Evolutionary conservation across 2,888 invertebrate genomes (phyloP).

Genomic region (Thyatira batis): DNA sequence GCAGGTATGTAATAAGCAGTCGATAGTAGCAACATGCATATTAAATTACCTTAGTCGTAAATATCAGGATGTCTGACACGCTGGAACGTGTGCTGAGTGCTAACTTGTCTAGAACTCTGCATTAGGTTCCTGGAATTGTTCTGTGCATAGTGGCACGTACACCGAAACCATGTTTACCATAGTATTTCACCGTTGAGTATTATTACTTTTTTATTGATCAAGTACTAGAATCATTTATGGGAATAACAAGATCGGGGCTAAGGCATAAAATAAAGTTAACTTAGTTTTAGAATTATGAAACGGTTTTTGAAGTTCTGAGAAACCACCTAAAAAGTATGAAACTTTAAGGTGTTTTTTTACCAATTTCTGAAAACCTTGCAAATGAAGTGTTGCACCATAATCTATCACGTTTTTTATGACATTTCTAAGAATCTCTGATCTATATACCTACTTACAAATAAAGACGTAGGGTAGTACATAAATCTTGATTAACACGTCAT

Average conservation of each 20-base stretch:
- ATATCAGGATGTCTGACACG: neutral
- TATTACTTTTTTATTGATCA: too few relatives aligned
- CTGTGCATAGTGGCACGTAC: neutral
- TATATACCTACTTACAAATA: neutral
- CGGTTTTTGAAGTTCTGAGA: too few relatives aligned
- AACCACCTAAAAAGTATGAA: too few relatives aligned
- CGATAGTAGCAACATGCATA: neutral
- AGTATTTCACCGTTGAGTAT: too few relatives aligned
- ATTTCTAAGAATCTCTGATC: neutral
- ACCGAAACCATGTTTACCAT: neutral
- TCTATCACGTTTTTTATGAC: neutral
- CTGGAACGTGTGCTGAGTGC: neutral
- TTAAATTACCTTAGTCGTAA: neutral
- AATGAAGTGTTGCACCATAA: neutral
- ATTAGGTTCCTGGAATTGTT: neutral
- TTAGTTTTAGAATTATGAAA: too few relatives aligned
- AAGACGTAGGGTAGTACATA: neutral
- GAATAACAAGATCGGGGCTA: too few relatives aligned
- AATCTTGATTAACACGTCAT: constrained; percentile 40
- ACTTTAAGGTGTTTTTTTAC: too few relatives aligned
- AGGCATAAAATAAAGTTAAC: too few relatives aligned
- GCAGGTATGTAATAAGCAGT: neutral
- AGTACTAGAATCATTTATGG: too few relatives aligned
- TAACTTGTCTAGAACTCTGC: neutral
- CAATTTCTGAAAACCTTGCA: neutral